Evolutionary conservation across 2,797 vertebrate genomes (phyloP).

Genomic region (Pterois miles): DNA sequence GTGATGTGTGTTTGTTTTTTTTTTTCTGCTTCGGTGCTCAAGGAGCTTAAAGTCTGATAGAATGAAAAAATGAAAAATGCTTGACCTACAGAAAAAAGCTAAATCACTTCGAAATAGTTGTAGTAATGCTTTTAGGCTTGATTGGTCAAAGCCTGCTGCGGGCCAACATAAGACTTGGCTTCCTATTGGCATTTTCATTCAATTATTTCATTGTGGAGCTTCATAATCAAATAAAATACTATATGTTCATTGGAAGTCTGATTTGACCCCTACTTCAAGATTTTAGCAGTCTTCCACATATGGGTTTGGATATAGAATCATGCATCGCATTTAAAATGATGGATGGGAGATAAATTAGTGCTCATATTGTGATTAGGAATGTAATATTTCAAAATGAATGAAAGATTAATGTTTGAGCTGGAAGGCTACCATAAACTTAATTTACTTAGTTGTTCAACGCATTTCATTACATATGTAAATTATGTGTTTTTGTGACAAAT

Average conservation of each 20-base stretch:
- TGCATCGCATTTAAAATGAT: constrained; percentile 36
- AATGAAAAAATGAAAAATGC: constrained; percentile 33
- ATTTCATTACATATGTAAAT: constrained; percentile 24
- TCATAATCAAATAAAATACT: constrained; percentile 64
- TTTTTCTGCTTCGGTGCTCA: background rate
- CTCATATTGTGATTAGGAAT: constrained; percentile 25
- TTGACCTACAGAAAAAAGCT: constrained; percentile 47
- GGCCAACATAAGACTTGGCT: constrained; percentile 42
- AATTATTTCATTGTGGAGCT: constrained; percentile 59
- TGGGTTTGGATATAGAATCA: constrained; percentile 15
- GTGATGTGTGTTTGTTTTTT: constrained; percentile 7
- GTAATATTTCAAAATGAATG: constrained; percentile 38
- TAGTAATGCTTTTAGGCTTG: constrained; percentile 73
- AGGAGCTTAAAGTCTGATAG: constrained; percentile 33
- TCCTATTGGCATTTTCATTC: constrained; percentile 65
- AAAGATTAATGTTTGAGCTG: constrained; percentile 26
- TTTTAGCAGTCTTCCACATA: constrained; percentile 32
- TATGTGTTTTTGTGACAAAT: constrained; percentile 9
- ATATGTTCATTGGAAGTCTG: constrained; percentile 49
- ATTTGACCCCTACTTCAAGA: constrained; percentile 51
- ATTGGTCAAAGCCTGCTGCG: constrained; percentile 56
- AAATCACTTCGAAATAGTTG: constrained; percentile 52
- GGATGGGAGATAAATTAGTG: constrained; percentile 26
- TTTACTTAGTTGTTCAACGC: background rate
- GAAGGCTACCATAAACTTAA: constrained; percentile 9